A percentile compares a stretch with the other conserved stretches of the same genome.
phyloP scores from a whole-genome alignment of 2,113 vertebrate genomes.

The Thymallus thymallus region DNA sequence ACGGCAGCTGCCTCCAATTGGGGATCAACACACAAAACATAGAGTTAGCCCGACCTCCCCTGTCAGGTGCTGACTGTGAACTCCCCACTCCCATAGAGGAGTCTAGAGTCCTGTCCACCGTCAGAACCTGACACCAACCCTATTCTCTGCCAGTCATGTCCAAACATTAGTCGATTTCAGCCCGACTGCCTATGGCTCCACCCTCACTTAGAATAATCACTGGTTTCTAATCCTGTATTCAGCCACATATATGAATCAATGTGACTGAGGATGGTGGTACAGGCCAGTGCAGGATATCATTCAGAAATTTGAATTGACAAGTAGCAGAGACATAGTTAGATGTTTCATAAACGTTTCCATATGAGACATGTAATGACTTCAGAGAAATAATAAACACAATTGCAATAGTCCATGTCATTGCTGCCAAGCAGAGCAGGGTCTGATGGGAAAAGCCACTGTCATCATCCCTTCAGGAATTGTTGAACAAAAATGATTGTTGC shows the following conservation, averaged over 20 bases:
- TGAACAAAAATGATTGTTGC: not conserved
- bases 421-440: not conserved
- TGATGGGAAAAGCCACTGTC: no score
- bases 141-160: conserved; percentile 20
- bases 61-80: no score
- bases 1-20: no score
- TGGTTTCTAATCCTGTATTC: conserved; percentile 17
- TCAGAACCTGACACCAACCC: no score
- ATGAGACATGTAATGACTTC: not conserved
- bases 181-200: conserved; percentile 25
- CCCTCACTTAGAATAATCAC: conserved; percentile 17
- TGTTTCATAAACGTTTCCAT: conserved; percentile 4
- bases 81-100: no score
- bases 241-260: conserved; percentile 35
- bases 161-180: conserved; percentile 45
- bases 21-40: no score
- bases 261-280: not conserved
- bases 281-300: conserved; percentile 22
- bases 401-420: not conserved
- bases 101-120: no score
- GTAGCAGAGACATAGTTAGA: conserved; percentile 8
- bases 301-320: conserved; percentile 32
- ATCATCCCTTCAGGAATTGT: no score
- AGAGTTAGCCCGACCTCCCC: no score
- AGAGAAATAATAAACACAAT: not conserved